Percentiles rank a stretch among this genome's conserved stretches.
These are phyloP conservation scores for Aphis craccivora DNA, from an alignment of 1,140 invertebrate species.

Conservation along the genomic window DNA sequence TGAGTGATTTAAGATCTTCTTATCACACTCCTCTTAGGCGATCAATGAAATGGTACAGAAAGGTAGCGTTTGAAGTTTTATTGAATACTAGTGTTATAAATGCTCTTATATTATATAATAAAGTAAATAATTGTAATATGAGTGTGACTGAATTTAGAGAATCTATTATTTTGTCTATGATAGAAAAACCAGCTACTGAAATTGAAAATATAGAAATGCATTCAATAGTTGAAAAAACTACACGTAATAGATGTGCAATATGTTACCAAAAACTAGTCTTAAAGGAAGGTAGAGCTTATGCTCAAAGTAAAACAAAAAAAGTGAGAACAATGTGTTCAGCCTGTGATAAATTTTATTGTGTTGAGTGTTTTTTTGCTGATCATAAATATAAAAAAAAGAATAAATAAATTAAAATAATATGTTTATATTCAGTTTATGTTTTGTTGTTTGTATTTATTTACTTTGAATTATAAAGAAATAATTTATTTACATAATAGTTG, in stretches of 20 bases:
- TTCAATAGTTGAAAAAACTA: constrained; percentile 23
- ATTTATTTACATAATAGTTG: no score
- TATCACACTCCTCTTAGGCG: constrained; percentile 32
- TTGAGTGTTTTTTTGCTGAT: constrained; percentile 3
- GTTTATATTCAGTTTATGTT: no score
- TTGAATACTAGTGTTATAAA: constrained; percentile 16
- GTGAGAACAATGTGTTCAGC: neutral
- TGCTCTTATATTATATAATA: constrained; percentile 13
- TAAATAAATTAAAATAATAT: no score
- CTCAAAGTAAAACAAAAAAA: constrained; percentile 12
- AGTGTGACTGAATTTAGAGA: neutral
- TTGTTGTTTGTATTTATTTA: no score
- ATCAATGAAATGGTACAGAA: constrained; percentile 24
- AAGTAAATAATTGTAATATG: constrained; percentile 27
- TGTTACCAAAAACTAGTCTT: neutral
- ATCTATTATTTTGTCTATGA: neutral
- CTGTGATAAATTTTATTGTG: neutral
- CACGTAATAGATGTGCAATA: constrained; percentile 9
- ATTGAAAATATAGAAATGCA: neutral
- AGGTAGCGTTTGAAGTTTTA: constrained; percentile 24
- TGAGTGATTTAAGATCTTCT: constrained; percentile 61
- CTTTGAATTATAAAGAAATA: no score
- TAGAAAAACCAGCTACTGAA: neutral
- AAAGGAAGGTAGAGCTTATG: neutral
- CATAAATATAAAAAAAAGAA: neutral